A percentile compares a stretch with the other conserved stretches of the same genome.
These are phyloP conservation scores for Callitettix versicolor DNA, from an alignment of 1,140 invertebrate species.

Conservation along the genomic window DNA sequence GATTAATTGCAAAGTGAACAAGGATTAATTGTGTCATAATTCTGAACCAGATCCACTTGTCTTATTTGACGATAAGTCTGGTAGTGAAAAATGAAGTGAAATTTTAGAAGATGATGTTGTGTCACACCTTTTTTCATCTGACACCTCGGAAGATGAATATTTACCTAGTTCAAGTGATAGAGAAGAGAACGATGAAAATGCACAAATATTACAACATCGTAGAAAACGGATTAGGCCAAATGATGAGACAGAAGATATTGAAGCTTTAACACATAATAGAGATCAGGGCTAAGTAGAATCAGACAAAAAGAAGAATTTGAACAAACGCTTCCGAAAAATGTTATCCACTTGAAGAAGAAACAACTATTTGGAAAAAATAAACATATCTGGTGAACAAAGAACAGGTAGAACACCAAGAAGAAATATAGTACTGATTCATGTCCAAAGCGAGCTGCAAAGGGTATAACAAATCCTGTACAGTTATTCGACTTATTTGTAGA, in stretches of 20 bases:
- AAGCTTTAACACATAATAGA: neutral
- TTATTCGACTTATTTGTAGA: neutral
- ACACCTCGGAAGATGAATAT: slow-evolving; percentile 2
- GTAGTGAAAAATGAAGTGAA: neutral
- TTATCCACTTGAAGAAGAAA: slow-evolving; percentile 5
- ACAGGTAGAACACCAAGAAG: slow-evolving; percentile 8
- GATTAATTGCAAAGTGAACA: slow-evolving; percentile 5
- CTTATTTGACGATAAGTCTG: neutral
- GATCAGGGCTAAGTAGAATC: slow-evolving; percentile 2
- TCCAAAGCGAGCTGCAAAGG: slow-evolving; percentile 2
- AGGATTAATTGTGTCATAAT: neutral
- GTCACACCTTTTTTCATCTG: slow-evolving; percentile 3
- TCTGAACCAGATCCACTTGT: neutral
- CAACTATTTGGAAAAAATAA: slow-evolving; percentile 4
- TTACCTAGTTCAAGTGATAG: slow-evolving; percentile 1
- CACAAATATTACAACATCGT: neutral
- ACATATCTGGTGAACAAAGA: slow-evolving; percentile 2
- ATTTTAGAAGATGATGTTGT: slow-evolving; percentile 8
- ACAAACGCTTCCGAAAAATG: slow-evolving; percentile 8
- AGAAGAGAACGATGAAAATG: slow-evolving; percentile 3
- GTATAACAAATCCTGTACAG: slow-evolving; percentile 2
- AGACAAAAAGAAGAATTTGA: slow-evolving; percentile 2
- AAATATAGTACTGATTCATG: neutral
- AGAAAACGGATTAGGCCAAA: slow-evolving; percentile 3
- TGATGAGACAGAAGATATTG: neutral